Conservation (phyloP, 2,888 invertebrate species). For the Lasioglossum zephyrum region DNA sequence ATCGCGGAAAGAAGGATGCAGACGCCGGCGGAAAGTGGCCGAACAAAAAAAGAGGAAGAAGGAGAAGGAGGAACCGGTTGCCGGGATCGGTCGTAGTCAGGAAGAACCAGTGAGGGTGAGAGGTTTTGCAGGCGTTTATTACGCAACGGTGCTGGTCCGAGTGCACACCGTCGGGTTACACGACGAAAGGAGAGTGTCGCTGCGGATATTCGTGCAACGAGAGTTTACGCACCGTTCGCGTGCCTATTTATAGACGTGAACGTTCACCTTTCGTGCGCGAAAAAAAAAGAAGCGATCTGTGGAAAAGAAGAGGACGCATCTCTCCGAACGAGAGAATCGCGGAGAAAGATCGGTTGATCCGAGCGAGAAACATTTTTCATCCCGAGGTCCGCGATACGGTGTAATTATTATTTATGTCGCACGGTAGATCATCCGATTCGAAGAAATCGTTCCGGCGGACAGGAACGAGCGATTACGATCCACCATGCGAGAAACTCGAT, state of each 20-base stretch:
- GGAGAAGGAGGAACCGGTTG: slow-evolving; percentile 67
- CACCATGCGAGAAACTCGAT: not conserved
- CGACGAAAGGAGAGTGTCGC: slow-evolving; percentile 61
- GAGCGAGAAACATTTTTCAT: slow-evolving; percentile 26
- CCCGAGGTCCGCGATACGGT: not conserved
- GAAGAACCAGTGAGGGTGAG: slow-evolving; percentile 69
- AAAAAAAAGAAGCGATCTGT: not conserved
- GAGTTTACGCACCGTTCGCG: slow-evolving; percentile 59
- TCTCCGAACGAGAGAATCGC: not conserved
- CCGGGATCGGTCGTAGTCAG: slow-evolving; percentile 61
- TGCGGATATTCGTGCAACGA: slow-evolving; percentile 53
- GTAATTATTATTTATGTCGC: slow-evolving; percentile 52
- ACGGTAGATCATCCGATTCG: slow-evolving; percentile 16
- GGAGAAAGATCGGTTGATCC: slow-evolving; percentile 5
- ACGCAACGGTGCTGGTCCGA: slow-evolving; percentile 57
- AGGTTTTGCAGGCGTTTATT: slow-evolving; percentile 64
- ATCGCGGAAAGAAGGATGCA: slow-evolving; percentile 42
- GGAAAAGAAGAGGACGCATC: not conserved
- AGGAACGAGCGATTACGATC: slow-evolving; percentile 25
- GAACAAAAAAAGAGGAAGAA: slow-evolving; percentile 34
- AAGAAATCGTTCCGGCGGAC: slow-evolving; percentile 30
- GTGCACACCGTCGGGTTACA: slow-evolving; percentile 51
- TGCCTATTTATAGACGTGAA: slow-evolving; percentile 63
- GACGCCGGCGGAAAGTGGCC: slow-evolving; percentile 24
- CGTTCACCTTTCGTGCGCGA: slow-evolving; percentile 50